Percentiles rank a stretch among this genome's conserved stretches.
These are phyloP conservation scores for Kryptopterus vitreolus DNA, from an alignment of 2,797 vertebrate species.

Conservation along the genomic window DNA sequence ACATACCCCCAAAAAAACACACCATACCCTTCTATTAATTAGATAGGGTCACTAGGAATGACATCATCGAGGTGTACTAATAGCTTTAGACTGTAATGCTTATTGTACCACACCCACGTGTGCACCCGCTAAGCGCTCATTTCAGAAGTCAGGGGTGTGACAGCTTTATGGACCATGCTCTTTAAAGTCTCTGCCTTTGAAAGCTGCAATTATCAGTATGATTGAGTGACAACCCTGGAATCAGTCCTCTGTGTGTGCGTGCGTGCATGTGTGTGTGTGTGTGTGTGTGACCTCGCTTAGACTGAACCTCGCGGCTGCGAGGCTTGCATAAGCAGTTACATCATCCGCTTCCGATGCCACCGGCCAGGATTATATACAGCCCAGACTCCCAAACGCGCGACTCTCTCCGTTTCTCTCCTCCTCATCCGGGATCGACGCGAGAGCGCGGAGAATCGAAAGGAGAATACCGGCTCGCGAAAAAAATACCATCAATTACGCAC, in stretches of 20 bases:
- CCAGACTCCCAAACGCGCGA: conserved; percentile 26
- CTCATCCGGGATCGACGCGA: neutral
- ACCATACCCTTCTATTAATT: too few species aligned
- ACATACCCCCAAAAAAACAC: too few species aligned
- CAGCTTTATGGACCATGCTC: neutral
- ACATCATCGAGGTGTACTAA: too few species aligned
- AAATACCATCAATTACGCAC: neutral
- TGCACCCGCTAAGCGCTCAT: neutral
- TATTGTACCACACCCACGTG: neutral
- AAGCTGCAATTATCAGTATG: too few species aligned
- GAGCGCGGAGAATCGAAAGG: neutral
- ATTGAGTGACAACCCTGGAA: neutral
- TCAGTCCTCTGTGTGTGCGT: conserved; percentile 5
- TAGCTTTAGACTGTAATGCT: neutral
- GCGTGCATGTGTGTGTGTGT: neutral
- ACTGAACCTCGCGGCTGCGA: conserved; percentile 30
- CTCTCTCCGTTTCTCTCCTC: conserved; percentile 5
- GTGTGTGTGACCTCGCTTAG: neutral
- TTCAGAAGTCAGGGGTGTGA: neutral
- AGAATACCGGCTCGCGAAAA: too few species aligned
- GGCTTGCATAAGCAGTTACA: conserved; percentile 72
- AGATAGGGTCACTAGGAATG: too few species aligned
- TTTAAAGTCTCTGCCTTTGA: neutral
- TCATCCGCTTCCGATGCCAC: conserved; percentile 59
- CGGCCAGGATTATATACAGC: conserved; percentile 33